Evolutionary conservation across 2,113 vertebrate genomes (phyloP), one percentile per base, ranked within the genome.

Genomic region (Anoplopoma fimbria): DNA sequence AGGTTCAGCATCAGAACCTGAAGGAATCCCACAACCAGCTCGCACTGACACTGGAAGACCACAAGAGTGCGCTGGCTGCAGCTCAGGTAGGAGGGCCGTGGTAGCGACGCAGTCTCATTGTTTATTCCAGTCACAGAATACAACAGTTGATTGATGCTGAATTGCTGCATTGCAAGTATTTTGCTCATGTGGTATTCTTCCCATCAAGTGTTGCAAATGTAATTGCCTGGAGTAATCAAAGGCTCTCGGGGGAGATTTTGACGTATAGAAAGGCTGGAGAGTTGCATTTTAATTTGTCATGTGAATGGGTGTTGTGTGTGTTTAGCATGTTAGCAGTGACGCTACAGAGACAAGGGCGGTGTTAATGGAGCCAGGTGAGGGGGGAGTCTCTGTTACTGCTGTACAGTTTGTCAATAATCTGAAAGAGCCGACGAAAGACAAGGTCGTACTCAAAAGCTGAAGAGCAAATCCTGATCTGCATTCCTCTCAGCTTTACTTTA

Each of bases 21-120:
- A 96, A 97, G 92, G 93, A 95, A 25, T 90, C 97, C 25, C 98
- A 99, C 75, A 95, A 97, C 82, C 95, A 97, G 82, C 96, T 99
- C 91, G 95, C 95, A 96, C 92, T 98, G 96, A 97, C 96, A 71
- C 84, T 99, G 93, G 96, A 99, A 93, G 97, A 98, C 96, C 98
- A 99, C 97, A 99, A 98, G 97, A 99, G 97, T 94, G 97, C 98
- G 40, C 97, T 99, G 93, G 96, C 96, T 80, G 96, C 94, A 89
- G 98, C 98, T 72, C 97, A 99, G 98, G 98, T 99, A 96, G 95
- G 87, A 88, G 71, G 15, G 1, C 62, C 10, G 34, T 21, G 1
- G 7, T 3, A 19, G 17, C 42, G 38, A 34, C 10, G 51, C 31
- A 19, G 33, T 21, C 53, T 34, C 6, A 51, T 70, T 62, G 47